phyloP scores from a whole-genome alignment of 2,888 invertebrate species.

The Deilephila elpenor region DNA sequence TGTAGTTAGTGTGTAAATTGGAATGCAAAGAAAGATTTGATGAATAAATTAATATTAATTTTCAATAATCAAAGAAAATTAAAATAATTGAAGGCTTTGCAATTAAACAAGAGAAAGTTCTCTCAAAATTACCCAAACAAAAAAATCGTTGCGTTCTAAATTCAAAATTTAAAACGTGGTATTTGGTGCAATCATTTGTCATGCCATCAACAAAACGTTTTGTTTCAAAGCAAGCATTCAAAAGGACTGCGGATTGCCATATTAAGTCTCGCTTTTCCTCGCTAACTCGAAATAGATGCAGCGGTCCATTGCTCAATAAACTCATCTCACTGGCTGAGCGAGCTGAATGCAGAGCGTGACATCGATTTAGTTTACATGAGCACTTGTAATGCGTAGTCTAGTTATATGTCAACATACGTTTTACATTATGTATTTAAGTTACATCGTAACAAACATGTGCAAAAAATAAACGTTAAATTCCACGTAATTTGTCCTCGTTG shows the following conservation, averaged over 20 bases:
- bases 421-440: conserved; percentile 23
- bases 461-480: conserved; percentile 23
- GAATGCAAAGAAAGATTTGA: too few species aligned
- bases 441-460: conserved; percentile 13
- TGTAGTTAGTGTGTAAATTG: too few species aligned
- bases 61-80: too few species aligned
- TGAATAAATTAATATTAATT: too few species aligned
- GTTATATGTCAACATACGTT: conserved; percentile 46
- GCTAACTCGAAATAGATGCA: not conserved
- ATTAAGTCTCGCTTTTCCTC: not conserved
- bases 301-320: conserved; percentile 37
- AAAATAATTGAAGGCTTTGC: too few species aligned
- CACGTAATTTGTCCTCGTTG: not conserved
- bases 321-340: conserved; percentile 52
- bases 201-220: not conserved
- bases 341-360: conserved; percentile 65
- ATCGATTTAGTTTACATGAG: conserved; percentile 57
- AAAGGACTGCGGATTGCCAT: not conserved
- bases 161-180: too few species aligned
- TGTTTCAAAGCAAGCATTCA: not conserved
- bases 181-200: too few species aligned
- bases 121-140: too few species aligned
- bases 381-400: conserved; percentile 37
- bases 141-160: too few species aligned
- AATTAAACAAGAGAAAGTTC: too few species aligned